phyloP scores from a whole-genome alignment of 2,888 invertebrate genomes.

The Hedya salicella region DNA sequence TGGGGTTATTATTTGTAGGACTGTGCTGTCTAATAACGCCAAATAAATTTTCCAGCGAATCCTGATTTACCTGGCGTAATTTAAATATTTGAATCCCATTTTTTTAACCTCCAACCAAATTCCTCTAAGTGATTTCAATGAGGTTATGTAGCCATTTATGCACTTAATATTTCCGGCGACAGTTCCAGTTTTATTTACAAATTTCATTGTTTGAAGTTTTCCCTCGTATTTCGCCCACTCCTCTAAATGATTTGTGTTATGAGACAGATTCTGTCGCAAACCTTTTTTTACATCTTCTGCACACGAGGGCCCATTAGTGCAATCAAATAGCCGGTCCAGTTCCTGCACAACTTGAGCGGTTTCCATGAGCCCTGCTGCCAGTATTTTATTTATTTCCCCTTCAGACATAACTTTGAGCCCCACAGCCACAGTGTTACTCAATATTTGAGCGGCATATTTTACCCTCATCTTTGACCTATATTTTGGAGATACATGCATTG shows the following conservation, averaged over 20 bases:
- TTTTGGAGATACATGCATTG: neutral
- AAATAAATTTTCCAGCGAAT: neutral
- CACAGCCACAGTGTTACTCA: conserved; percentile 2
- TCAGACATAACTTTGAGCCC: neutral
- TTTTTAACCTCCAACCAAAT: neutral
- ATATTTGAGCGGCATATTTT: conserved; percentile 11
- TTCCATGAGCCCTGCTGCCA: neutral
- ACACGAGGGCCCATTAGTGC: neutral
- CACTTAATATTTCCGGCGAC: neutral
- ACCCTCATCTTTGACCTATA: neutral
- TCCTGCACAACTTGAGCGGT: neutral
- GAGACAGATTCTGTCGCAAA: neutral
- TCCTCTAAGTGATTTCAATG: neutral
- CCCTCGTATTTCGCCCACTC: neutral
- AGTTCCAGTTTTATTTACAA: neutral
- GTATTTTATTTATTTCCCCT: neutral
- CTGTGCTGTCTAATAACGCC: conserved; percentile 4
- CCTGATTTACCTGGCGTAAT: conserved; percentile 11
- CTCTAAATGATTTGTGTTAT: neutral
- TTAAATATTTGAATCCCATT: conserved; percentile 3
- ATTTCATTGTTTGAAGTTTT: neutral
- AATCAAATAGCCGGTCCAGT: too few species aligned
- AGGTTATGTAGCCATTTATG: neutral
- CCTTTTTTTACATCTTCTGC: neutral
- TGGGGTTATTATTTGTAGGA: conserved; percentile 3